phyloP scores from a whole-genome alignment of 2,888 invertebrate genomes.

The Drosophila engyochracea region DNA sequence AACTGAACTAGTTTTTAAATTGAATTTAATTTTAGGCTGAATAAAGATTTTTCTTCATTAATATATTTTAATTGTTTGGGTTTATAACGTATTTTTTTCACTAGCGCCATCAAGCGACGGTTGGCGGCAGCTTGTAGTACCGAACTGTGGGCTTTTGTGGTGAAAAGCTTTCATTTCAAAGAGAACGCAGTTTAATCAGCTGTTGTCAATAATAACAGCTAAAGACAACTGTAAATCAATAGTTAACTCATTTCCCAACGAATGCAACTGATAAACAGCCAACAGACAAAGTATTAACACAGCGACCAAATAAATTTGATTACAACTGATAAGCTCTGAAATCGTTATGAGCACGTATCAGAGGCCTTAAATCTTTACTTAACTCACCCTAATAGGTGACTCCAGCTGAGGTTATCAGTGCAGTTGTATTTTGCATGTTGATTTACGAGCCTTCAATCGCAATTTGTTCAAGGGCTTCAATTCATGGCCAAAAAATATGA shows the following conservation, averaged over 20 bases:
- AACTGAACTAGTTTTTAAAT: too few species aligned
- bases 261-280: constrained; percentile 40
- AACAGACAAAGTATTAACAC: background rate
- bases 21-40: background rate
- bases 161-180: constrained; percentile 60
- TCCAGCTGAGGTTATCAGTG: constrained; percentile 28
- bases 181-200: constrained; percentile 45
- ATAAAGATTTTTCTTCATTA: background rate
- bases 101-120: constrained; percentile 58
- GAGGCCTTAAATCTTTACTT: background rate
- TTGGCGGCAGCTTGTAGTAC: background rate
- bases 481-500: constrained; percentile 38
- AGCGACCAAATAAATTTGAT: background rate
- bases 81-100: background rate
- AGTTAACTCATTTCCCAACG: constrained; percentile 28
- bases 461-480: background rate
- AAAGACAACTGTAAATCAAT: constrained; percentile 50
- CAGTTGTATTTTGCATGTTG: constrained; percentile 3
- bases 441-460: constrained; percentile 20
- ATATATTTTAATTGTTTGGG: background rate
- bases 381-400: background rate
- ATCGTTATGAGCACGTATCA: background rate
- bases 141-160: constrained; percentile 49
- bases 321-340: background rate
- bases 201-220: constrained; percentile 41